phyloP scores from a whole-genome alignment of 2,113 vertebrate genomes.

The Sinocyclocheilus grahami region DNA sequence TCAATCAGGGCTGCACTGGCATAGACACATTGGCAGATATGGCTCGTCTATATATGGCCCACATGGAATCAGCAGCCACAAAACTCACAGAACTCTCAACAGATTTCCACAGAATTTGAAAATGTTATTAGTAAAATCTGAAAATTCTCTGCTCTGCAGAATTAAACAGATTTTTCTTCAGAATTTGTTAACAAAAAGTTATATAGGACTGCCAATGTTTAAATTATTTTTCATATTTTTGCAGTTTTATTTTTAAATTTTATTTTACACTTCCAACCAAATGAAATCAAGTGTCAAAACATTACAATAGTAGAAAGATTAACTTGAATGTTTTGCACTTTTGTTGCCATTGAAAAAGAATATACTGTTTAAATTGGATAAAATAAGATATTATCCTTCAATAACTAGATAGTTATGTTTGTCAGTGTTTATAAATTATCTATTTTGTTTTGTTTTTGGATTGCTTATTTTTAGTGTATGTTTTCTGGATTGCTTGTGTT shows the following conservation, averaged over 20 bases:
- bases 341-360: not conserved
- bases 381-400: not conserved
- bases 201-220: not conserved
- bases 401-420: not conserved
- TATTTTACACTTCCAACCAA: not conserved
- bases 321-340: not conserved
- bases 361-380: not conserved
- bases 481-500: not conserved
- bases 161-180: not conserved
- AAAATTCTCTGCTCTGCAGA: not conserved
- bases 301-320: not conserved
- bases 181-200: not conserved
- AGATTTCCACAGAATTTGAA: not conserved
- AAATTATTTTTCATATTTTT: not conserved
- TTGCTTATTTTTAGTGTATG: not conserved
- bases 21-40: slow-evolving; percentile 7
- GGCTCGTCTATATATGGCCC: not conserved
- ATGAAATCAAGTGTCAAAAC: not conserved
- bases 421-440: not conserved
- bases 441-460: not conserved
- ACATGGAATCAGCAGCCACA: not conserved
- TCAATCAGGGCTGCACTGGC: slow-evolving; percentile 3
- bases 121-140: no score
- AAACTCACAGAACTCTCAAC: not conserved
- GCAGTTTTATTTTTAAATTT: not conserved